Percentiles rank a stretch among this genome's conserved stretches.
phyloP scores from a whole-genome alignment of 37 sponge, comb jelly and placozoan species.

The Aplysina aerophoba region DNA sequence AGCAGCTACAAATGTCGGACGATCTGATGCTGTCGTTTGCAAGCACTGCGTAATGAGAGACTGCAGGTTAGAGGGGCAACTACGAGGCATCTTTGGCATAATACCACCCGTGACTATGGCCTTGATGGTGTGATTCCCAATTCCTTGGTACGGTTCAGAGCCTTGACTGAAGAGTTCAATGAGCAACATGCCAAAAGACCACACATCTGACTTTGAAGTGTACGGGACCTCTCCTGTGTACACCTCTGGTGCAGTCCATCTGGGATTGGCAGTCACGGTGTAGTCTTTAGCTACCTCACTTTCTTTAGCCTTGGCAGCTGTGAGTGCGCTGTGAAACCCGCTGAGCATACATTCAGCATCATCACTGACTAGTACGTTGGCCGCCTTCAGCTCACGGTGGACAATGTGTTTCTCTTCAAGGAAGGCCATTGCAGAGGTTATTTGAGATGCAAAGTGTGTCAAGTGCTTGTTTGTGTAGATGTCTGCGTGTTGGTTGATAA shows the following conservation, averaged over 20 bases:
- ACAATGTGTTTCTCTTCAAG: not conserved
- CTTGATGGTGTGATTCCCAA: not conserved
- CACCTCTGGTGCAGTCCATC: slow-evolving; percentile 31
- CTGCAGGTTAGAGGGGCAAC: not conserved
- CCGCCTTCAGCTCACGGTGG: slow-evolving; percentile 9
- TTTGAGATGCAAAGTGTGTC: not conserved
- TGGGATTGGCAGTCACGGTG: not conserved
- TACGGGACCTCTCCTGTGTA: not conserved
- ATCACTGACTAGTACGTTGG: not conserved
- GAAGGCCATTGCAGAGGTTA: slow-evolving; percentile 25
- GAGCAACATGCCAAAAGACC: slow-evolving; percentile 27
- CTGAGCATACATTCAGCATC: not conserved
- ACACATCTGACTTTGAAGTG: slow-evolving; percentile 29
- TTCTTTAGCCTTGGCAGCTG: not conserved
- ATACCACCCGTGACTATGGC: not conserved
- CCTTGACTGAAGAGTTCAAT: slow-evolving; percentile 2
- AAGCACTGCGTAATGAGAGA: not conserved
- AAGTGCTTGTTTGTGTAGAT: not conserved
- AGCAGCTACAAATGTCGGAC: not conserved
- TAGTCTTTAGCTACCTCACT: not conserved
- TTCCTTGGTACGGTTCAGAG: not conserved
- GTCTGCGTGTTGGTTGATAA: not conserved
- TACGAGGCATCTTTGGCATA: not conserved
- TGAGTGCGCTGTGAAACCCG: not conserved
- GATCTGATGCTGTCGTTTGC: not conserved